phyloP scores from a whole-genome alignment of 2,797 vertebrate genomes.

The Sebastes steindachneri region DNA sequence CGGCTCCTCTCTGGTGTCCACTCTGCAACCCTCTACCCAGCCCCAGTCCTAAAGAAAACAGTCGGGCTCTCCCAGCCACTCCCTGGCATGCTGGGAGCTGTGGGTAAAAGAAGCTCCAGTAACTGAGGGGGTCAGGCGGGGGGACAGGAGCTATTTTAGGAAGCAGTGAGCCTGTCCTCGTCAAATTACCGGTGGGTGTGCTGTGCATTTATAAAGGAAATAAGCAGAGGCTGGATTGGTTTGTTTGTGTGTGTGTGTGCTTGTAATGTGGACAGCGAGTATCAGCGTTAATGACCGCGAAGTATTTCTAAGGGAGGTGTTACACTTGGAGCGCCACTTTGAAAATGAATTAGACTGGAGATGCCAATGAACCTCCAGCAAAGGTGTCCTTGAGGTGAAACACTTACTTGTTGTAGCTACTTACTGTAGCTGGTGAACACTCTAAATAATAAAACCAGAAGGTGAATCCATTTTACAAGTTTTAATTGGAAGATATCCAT shows the following conservation, averaged over 20 bases:
- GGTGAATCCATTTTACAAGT: slow-evolving; percentile 1
- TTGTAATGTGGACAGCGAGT: slow-evolving; percentile 6
- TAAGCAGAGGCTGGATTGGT: slow-evolving; percentile 8
- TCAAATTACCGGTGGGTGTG: slow-evolving; percentile 66
- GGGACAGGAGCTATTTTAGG: slow-evolving; percentile 84
- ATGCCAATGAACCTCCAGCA: slow-evolving; percentile 45
- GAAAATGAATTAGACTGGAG: slow-evolving; percentile 68
- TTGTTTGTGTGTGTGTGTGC: slow-evolving; percentile 19
- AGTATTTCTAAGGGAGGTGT: slow-evolving; percentile 56
- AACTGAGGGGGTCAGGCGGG: slow-evolving; percentile 39
- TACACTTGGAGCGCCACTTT: slow-evolving; percentile 46
- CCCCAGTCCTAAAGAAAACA: slow-evolving; percentile 29
- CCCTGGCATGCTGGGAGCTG: slow-evolving; percentile 51
- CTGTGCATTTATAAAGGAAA: slow-evolving; percentile 39
- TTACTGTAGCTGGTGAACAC: slow-evolving; percentile 21
- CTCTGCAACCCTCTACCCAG: slow-evolving; percentile 19
- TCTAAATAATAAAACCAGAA: slow-evolving; percentile 23
- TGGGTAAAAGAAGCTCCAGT: slow-evolving; percentile 39
- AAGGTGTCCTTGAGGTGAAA: slow-evolving; percentile 20
- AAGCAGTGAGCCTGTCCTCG: slow-evolving; percentile 65
- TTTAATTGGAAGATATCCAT: slow-evolving; percentile 44
- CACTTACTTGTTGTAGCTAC: not conserved
- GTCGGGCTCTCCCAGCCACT: slow-evolving; percentile 17
- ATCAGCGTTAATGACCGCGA: slow-evolving; percentile 38
- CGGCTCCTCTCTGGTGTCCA: slow-evolving; percentile 20